These are phyloP conservation scores for Chymomyza procnemis DNA, from an alignment of 2,888 invertebrate species.

Conservation along the genomic window DNA sequence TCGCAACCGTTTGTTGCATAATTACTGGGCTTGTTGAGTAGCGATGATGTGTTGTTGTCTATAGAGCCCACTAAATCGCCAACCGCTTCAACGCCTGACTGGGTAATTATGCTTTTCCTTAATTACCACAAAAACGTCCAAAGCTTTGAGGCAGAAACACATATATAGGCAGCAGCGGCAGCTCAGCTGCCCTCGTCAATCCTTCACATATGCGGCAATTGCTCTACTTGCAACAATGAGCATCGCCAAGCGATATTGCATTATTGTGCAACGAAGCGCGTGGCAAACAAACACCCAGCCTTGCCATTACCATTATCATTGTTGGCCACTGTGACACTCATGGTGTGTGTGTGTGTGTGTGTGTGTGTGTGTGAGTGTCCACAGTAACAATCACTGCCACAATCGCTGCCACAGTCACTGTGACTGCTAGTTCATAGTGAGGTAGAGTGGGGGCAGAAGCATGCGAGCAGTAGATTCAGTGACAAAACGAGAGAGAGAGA, in stretches of 20 bases:
- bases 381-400: no score
- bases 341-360: no score
- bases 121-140: neutral
- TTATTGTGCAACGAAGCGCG: constrained; percentile 9
- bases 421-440: neutral
- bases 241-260: constrained; percentile 5
- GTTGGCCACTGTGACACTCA: neutral
- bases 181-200: neutral
- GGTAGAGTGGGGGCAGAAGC: no score
- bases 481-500: no score
- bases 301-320: neutral
- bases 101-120: constrained; percentile 1
- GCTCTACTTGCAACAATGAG: neutral
- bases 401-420: neutral
- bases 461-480: no score
- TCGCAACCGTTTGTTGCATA: neutral
- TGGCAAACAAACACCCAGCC: neutral
- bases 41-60: neutral
- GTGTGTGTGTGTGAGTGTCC: no score
- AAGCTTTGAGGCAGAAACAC: neutral
- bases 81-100: neutral
- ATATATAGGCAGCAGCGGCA: neutral
- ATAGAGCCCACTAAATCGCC: neutral
- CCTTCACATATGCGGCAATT: neutral
- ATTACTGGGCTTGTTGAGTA: neutral